These are phyloP conservation scores for Drosophila planitibia DNA, from an alignment of 2,888 invertebrate species.

Conservation along the genomic window DNA sequence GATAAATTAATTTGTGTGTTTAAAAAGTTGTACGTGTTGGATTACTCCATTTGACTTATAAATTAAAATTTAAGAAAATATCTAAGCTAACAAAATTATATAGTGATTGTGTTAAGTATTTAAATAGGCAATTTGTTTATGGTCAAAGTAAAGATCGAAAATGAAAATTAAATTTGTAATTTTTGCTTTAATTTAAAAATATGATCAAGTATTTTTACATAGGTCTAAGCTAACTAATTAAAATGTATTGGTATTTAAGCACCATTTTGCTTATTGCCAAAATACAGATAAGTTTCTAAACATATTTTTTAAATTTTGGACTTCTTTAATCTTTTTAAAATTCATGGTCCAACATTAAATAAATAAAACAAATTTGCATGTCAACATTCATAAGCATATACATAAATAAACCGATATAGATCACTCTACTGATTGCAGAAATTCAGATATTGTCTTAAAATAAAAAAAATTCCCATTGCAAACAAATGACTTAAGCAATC, in stretches of 20 bases:
- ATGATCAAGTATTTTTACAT: neutral
- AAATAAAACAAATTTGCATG: neutral
- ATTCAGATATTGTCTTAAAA: neutral
- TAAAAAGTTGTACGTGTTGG: neutral
- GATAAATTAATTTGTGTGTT: neutral
- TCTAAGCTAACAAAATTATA: neutral
- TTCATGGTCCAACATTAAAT: neutral
- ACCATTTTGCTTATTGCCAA: neutral
- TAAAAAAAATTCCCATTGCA: neutral
- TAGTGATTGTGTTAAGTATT: too few relatives aligned
- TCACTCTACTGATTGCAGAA: neutral
- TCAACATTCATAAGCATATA: neutral
- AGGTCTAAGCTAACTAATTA: neutral
- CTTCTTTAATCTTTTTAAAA: neutral
- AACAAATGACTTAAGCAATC: slow-evolving; percentile 60
- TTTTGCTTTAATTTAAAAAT: neutral
- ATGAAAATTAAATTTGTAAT: neutral
- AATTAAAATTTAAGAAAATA: neutral
- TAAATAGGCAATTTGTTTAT: too few relatives aligned
- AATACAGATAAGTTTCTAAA: neutral
- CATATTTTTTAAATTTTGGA: neutral
- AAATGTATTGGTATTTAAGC: neutral
- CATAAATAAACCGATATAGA: neutral
- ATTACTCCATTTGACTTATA: neutral
- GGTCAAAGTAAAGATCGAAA: neutral